phyloP scores from a whole-genome alignment of 2,797 vertebrate species.

The Tachyglossus aculeatus region DNA sequence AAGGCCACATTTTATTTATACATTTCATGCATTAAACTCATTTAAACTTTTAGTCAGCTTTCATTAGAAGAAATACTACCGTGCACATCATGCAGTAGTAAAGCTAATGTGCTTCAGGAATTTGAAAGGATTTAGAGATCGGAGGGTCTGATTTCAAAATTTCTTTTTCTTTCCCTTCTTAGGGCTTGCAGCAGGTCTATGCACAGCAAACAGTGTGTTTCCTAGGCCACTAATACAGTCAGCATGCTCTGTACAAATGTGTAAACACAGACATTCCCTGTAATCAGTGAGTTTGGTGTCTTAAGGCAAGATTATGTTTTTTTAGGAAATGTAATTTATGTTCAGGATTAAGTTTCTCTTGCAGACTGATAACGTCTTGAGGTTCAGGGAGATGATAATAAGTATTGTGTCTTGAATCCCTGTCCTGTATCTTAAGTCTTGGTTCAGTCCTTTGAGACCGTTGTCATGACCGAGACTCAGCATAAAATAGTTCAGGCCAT shows the following conservation, averaged over 20 bases:
- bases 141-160: slow-evolving; percentile 81
- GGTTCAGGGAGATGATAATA: slow-evolving; percentile 76
- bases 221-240: slow-evolving; percentile 81
- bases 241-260: slow-evolving; percentile 78
- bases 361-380: slow-evolving; percentile 79
- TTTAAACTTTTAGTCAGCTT: slow-evolving; percentile 84
- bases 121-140: slow-evolving; percentile 82
- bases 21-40: slow-evolving; percentile 83
- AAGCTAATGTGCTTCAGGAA: slow-evolving; percentile 82
- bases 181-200: slow-evolving; percentile 69
- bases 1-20: slow-evolving; percentile 84
- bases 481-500: slow-evolving; percentile 4
- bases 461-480: background rate
- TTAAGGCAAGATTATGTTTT: slow-evolving; percentile 84
- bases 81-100: slow-evolving; percentile 78
- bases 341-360: slow-evolving; percentile 77
- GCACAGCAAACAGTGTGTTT: slow-evolving; percentile 69
- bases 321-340: slow-evolving; percentile 86
- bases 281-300: slow-evolving; percentile 81
- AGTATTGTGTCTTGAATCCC: slow-evolving; percentile 67
- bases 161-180: slow-evolving; percentile 69
- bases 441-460: slow-evolving; percentile 30
- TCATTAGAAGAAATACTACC: slow-evolving; percentile 84
- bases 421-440: slow-evolving; percentile 57
- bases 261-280: slow-evolving; percentile 85